A percentile compares a stretch with the other conserved stretches of the same genome.
phyloP scores from a whole-genome alignment of 2,888 invertebrate genomes.

The Myopa tessellatipennis region DNA sequence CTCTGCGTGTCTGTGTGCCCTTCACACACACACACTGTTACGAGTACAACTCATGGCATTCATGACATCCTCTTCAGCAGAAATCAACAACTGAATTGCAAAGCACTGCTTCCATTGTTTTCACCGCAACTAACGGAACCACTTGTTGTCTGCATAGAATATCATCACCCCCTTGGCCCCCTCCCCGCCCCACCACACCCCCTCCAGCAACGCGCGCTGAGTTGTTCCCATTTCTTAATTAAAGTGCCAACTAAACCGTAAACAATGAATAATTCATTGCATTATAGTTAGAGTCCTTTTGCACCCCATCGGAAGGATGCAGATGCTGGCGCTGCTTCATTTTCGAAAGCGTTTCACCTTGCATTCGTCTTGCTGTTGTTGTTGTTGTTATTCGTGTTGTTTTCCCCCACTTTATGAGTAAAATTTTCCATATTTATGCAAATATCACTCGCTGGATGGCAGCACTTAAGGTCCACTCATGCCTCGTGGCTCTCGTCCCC shows the following conservation, averaged over 20 bases:
- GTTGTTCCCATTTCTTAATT: constrained; percentile 51
- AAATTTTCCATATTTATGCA: constrained; percentile 36
- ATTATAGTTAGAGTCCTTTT: constrained; percentile 44
- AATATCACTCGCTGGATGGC: constrained; percentile 38
- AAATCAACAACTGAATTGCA: constrained; percentile 12
- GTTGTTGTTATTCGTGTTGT: constrained; percentile 48
- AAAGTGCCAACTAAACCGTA: constrained; percentile 58
- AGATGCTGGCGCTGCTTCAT: constrained; percentile 10
- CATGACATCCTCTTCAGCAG: not conserved
- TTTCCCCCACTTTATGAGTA: not conserved
- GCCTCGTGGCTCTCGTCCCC: not conserved
- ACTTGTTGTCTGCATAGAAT: constrained; percentile 1
- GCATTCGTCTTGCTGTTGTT: constrained; percentile 38
- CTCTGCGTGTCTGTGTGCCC: not conserved
- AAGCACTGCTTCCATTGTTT: not conserved
- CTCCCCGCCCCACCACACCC: not conserved
- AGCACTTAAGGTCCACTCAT: constrained; percentile 26
- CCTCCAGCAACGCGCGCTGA: not conserved
- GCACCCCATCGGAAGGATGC: constrained; percentile 21
- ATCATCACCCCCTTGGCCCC: not conserved
- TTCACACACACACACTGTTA: not conserved
- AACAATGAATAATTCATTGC: constrained; percentile 60
- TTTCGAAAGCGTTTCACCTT: constrained; percentile 3
- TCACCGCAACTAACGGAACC: not conserved
- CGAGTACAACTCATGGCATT: no score